These are phyloP conservation scores for Pygocentrus nattereri DNA, from an alignment of 2,797 vertebrate genomes.

Conservation along the genomic window DNA sequence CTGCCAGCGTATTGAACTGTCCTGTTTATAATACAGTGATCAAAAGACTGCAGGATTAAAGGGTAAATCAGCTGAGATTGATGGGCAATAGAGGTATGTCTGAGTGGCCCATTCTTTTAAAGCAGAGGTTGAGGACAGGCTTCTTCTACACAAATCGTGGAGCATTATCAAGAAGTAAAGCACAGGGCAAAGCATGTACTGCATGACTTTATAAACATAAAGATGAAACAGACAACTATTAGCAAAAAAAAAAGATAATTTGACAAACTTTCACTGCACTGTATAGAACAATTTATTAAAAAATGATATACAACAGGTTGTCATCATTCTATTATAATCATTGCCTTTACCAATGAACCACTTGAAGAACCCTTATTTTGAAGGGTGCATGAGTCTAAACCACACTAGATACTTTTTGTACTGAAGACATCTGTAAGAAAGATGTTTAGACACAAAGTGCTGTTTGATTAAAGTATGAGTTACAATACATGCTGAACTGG, in stretches of 20 bases:
- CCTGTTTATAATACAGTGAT: slow-evolving; percentile 61
- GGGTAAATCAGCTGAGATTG: slow-evolving; percentile 65
- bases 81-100: slow-evolving; percentile 56
- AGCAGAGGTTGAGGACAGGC: not conserved
- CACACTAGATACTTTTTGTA: not conserved
- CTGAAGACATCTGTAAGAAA: not conserved
- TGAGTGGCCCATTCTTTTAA: not conserved
- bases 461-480: not conserved
- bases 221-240: not conserved
- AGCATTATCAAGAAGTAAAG: not conserved
- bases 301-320: no score
- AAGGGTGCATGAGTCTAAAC: not conserved
- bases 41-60: slow-evolving; percentile 63
- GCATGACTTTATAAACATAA: not conserved
- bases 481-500: slow-evolving; percentile 14
- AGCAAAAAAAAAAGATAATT: not conserved
- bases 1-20: slow-evolving; percentile 46
- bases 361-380: not conserved
- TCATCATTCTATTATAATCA: no score
- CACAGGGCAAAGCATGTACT: not conserved
- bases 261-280: no score
- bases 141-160: slow-evolving; percentile 1
- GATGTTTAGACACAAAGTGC: not conserved
- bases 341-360: not conserved
- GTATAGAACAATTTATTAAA: no score